Conservation (phyloP, 2,797 vertebrate genomes). For the Dendrocincla tyrannina region DNA sequence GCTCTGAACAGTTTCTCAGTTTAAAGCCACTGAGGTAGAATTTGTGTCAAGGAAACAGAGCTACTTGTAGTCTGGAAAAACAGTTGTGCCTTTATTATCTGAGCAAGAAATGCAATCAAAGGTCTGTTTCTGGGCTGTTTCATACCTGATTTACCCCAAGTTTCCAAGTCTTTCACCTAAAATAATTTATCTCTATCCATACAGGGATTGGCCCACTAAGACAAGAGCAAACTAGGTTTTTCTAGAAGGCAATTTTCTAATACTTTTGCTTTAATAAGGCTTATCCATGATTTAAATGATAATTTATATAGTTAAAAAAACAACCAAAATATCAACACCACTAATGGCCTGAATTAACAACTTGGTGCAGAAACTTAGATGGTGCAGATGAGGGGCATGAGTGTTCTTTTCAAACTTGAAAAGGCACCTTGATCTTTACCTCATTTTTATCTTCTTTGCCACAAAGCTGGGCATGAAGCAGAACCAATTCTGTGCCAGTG, state of each 20-base stretch:
- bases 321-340: not conserved
- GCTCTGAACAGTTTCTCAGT: not conserved
- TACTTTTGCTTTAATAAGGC: not conserved
- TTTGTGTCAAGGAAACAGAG: not conserved
- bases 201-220: not conserved
- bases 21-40: not conserved
- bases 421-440: not conserved
- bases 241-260: not conserved
- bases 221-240: not conserved
- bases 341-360: not conserved
- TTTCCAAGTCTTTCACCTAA: not conserved
- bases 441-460: not conserved
- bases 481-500: not conserved
- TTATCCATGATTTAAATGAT: not conserved
- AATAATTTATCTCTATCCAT: not conserved
- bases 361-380: not conserved
- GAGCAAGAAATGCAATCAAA: not conserved
- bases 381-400: not conserved
- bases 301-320: not conserved
- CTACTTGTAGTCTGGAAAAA: not conserved
- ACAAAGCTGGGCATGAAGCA: not conserved
- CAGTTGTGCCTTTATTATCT: not conserved
- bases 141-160: not conserved
- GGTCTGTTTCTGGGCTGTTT: not conserved
- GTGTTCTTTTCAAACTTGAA: not conserved